Evolutionary conservation across 2,113 vertebrate genomes (phyloP).

Genomic region (Empidonax alnorum): DNA sequence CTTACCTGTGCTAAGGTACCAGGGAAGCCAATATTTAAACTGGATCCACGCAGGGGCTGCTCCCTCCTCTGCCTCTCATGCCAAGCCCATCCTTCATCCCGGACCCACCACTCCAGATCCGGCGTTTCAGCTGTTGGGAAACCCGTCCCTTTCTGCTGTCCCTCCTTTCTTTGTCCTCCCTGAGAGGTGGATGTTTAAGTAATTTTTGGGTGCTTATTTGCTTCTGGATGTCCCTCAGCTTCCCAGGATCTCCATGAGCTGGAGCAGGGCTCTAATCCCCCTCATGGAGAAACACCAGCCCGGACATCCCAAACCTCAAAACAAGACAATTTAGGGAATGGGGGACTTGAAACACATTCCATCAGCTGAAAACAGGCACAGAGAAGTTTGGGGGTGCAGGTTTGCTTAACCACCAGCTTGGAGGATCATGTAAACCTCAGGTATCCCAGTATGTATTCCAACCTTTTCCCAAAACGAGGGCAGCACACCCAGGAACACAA

Average conservation of each 20-base stretch:
- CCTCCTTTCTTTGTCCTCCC: neutral
- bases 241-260: neutral
- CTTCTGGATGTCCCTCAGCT: neutral
- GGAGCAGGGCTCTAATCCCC: rapidly evolving
- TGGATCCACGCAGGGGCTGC: neutral
- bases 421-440: neutral
- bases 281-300: neutral
- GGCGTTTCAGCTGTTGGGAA: rapidly evolving
- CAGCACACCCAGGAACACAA: neutral
- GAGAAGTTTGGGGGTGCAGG: neutral
- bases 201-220: neutral
- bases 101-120: rapidly evolving
- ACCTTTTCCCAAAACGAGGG: neutral
- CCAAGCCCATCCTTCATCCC: neutral
- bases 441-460: rapidly evolving
- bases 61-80: neutral
- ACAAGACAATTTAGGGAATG: rapidly evolving
- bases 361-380: neutral
- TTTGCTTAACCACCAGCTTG: neutral
- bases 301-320: neutral
- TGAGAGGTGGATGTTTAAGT: neutral
- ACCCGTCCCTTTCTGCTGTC: neutral
- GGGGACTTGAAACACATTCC: no score
- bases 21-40: neutral
- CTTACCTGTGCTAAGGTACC: conserved; percentile 63